phyloP scores from a whole-genome alignment of 2,888 invertebrate species.

The Didymodactylos carnosus region DNA sequence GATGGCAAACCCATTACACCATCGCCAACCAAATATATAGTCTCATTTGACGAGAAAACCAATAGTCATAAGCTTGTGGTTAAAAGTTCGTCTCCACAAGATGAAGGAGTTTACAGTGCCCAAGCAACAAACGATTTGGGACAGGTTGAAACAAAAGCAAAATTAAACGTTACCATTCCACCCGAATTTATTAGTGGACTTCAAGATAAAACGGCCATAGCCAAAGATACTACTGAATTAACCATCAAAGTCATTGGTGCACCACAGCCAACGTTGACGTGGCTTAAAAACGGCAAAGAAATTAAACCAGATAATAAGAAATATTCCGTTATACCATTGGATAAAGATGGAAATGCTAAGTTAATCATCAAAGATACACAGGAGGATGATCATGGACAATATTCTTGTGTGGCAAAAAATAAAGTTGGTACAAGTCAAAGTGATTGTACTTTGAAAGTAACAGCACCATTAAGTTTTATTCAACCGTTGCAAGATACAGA shows the following conservation, averaged over 20 bases:
- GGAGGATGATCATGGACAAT: background rate
- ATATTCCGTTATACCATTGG: background rate
- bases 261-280: background rate
- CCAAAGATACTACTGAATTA: constrained; percentile 3
- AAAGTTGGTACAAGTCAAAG: constrained; percentile 9
- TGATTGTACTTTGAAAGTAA: background rate
- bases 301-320: background rate
- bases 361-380: background rate
- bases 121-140: constrained; percentile 4
- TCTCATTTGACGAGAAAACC: constrained; percentile 32
- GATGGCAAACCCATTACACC: background rate
- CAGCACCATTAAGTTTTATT: background rate
- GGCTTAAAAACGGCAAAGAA: background rate
- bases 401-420: constrained; percentile 39
- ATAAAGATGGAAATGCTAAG: background rate
- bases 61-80: constrained; percentile 36
- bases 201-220: background rate
- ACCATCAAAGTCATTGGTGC: background rate
- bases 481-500: background rate
- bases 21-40: background rate
- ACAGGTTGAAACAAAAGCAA: background rate
- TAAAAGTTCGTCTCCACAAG: background rate
- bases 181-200: constrained; percentile 11
- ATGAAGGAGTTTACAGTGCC: background rate
- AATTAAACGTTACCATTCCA: background rate